phyloP scores from a whole-genome alignment of 2,888 invertebrate genomes.

The Limnephilus rhombicus region DNA sequence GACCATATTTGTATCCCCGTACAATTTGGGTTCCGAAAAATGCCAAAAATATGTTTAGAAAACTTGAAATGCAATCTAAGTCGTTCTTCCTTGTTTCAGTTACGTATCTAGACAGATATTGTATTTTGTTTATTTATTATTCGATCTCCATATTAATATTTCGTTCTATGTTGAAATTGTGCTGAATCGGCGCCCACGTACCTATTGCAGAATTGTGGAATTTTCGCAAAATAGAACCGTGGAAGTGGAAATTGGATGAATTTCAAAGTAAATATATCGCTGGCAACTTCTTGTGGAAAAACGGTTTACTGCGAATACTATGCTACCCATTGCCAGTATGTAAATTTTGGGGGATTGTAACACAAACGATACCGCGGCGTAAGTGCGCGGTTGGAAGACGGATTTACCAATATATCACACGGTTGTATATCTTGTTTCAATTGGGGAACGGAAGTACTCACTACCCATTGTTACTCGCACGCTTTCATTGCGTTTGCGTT shows the following conservation, averaged over 20 bases:
- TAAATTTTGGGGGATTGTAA: not conserved
- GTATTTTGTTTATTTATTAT: not conserved
- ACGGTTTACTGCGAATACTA: not conserved
- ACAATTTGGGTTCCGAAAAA: too few species aligned
- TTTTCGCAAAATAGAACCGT: not conserved
- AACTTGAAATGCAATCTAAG: too few species aligned
- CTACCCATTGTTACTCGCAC: not conserved
- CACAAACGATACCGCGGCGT: not conserved
- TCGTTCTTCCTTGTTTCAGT: too few species aligned
- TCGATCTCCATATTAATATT: not conserved
- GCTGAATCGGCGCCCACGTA: not conserved
- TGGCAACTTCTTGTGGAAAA: not conserved
- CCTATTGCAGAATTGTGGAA: not conserved
- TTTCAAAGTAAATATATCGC: not conserved
- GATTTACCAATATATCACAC: not conserved
- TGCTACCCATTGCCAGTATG: not conserved
- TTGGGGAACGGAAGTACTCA: not conserved
- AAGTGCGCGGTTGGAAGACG: not conserved
- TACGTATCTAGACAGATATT: too few species aligned
- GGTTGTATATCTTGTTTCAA: not conserved
- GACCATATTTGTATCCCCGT: too few species aligned
- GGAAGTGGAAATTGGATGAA: not conserved
- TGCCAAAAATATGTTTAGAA: too few species aligned
- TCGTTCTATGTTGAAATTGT: not conserved
- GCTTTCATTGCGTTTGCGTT: not conserved